A percentile compares a stretch with the other conserved stretches of the same genome.
Conservation (phyloP, 2,888 invertebrate species). For the Hydropsyche betteni region DNA sequence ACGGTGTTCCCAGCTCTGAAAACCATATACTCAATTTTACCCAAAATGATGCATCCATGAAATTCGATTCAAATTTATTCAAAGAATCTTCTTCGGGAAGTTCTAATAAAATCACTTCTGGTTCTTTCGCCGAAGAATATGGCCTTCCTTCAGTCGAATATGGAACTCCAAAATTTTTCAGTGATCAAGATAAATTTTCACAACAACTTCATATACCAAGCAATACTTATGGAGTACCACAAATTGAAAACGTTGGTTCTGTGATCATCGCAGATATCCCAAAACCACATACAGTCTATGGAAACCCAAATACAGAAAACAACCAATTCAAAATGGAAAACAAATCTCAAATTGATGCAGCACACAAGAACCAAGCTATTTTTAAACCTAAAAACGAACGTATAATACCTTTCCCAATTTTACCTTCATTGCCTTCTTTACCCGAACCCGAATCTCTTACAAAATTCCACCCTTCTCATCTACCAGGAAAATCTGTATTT, state of each 20-base stretch:
- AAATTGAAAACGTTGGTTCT: too few species aligned
- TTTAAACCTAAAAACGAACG: not conserved
- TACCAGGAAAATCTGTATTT: conserved; percentile 19
- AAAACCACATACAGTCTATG: not conserved
- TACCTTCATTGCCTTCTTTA: conserved; percentile 34
- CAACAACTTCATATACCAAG: too few species aligned
- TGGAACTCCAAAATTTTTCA: conserved; percentile 5
- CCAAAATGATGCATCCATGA: too few species aligned
- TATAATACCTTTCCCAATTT: conserved; percentile 39
- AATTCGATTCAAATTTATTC: too few species aligned
- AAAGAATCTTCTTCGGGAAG: too few species aligned
- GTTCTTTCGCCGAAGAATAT: not conserved
- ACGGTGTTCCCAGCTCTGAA: too few species aligned
- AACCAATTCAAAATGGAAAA: conserved; percentile 4
- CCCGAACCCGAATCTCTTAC: conserved; percentile 34
- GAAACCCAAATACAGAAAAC: not conserved
- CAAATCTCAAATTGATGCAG: conserved; percentile 17
- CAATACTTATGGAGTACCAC: too few species aligned
- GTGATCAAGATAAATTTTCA: too few species aligned
- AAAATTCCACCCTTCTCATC: not conserved
- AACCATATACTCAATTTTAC: too few species aligned
- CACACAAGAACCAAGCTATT: too few species aligned
- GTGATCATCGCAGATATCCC: not conserved
- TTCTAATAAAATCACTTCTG: too few species aligned
- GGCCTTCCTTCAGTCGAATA: conserved; percentile 32